Evolutionary conservation across 2,797 vertebrate species (phyloP), one percentile per base, ranked within the genome.

Genomic region (Todus mexicanus): DNA sequence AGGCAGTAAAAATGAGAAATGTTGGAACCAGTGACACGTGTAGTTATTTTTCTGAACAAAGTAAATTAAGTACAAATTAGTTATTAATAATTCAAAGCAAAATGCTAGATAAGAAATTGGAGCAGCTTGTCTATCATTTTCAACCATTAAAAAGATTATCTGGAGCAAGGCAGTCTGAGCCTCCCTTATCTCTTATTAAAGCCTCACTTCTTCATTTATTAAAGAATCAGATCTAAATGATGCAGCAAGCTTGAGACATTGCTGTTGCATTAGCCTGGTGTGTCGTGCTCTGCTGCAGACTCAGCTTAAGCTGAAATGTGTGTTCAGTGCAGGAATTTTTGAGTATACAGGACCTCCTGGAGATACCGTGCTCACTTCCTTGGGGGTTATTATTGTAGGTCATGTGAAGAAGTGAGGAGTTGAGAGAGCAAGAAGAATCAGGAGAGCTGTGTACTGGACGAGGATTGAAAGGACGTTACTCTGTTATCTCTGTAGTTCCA

Each of bases 81-180:
- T 90, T 91, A 92, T 96, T 94, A 96, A 91, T 96, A 96, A 95
- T 92, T 91, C 63, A 92, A 84, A 92, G 83, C 45, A 72, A 90
- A 92, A 82, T 68, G 40, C 59, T 80, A 72, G 85, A 88, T 86
- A 95, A 92, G 84, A 84, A 94, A 83, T 40, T 64, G 61, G 11
- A 96, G 60, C 37, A 93, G 74, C 83, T 90, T 94, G 76, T 94
- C 90, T 81, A n/a, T 95, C 70, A 84, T 86, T 87, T 94, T 71
- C 26, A 91, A 21, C 31, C 76, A 88, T 84, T 92, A 89, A 94
- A n/a, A 92, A 93, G 48, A 89, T 94, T 76, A 95, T 63, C 27
- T 64, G 68, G 50, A 85, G 65, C 45, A 50, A 60, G 22, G 38
- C 84, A 84, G 50, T 89, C 47, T 4, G 13, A 78, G 51, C 38